Base-by-base conservation (phyloP, 2,113 vertebrate species). In the Chaetodon trifascialis region DNA sequence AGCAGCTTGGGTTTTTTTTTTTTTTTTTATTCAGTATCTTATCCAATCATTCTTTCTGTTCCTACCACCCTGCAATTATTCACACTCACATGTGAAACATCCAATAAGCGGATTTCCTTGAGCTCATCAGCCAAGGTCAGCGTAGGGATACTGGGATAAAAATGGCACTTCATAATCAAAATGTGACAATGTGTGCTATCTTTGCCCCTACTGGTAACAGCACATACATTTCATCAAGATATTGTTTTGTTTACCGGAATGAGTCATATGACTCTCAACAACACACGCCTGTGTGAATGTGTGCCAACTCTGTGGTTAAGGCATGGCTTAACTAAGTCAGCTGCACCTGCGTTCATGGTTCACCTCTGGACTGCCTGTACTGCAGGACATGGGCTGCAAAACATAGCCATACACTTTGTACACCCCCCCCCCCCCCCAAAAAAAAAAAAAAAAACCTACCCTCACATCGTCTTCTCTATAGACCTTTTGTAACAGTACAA, bases 1-100 rank as follows among this genome's bases (percentile, higher is more conserved):
- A 74, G 42, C 46, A 69, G 52, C 64, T 70, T 58, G 8, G 56
- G 60, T 38, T 40, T 56, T 76, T 56, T 30, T 38, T 34, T 56
- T 44, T 44, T 11, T 52, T 55, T 25, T 52, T 47, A 65, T 79
- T 73, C 51, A 65, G 0, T 67, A 67, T 65, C 62, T 76, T 40
- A 62, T 67, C 16, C 51, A 64, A 55, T 78, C 36, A 59, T 44
- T 67, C 56, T 10, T 51, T 71, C 56, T 85, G 62, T 63, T 66
- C 34, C 47, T 66, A n/a, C 36, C 12, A 62, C 38, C 1, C 12
- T 54, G 40, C 25, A 38, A 47, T 79, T 51, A 68, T 59, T 71
- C 69, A 59, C 40, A 73, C 54, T 42, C 40, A 66, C n/a, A 67
- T 25, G 25, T 67, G 78, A 65, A 19, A 79, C 19, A 69, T 60